phyloP scores from a whole-genome alignment of 2,888 invertebrate genomes.

The Tipula confusa region DNA sequence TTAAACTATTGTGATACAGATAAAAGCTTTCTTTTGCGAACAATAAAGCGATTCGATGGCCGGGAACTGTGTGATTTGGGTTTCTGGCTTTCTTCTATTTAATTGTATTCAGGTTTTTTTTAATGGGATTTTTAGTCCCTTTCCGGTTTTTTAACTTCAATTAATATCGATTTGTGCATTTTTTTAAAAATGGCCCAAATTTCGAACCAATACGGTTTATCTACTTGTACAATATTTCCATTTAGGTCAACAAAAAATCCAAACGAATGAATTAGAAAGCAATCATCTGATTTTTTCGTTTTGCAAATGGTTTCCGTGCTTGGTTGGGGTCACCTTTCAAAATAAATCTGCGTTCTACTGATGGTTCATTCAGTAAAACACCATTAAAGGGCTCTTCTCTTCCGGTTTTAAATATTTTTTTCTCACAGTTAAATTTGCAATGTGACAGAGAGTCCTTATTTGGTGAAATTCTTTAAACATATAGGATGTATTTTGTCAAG shows the following conservation, averaged over 20 bases:
- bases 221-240: not conserved
- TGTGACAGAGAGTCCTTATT: not conserved
- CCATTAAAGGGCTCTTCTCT: not conserved
- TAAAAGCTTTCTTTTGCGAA: not conserved
- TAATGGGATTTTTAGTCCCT: not conserved
- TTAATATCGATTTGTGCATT: not conserved
- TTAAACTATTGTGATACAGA: constrained; percentile 32
- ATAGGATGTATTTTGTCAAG: too few species aligned
- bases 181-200: not conserved
- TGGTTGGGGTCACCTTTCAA: not conserved
- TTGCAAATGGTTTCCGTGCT: not conserved
- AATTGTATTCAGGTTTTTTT: not conserved
- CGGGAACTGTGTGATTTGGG: not conserved
- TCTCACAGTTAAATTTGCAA: not conserved
- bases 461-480: too few species aligned
- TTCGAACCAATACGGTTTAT: not conserved
- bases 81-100: not conserved
- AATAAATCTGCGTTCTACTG: not conserved
- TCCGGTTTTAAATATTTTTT: not conserved
- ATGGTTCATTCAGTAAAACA: not conserved
- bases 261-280: not conserved
- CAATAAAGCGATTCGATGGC: not conserved
- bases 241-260: not conserved
- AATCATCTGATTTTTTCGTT: not conserved
- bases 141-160: not conserved